These are phyloP conservation scores for Calliphora vicina DNA, from an alignment of 1,140 invertebrate genomes.

Conservation along the genomic window DNA sequence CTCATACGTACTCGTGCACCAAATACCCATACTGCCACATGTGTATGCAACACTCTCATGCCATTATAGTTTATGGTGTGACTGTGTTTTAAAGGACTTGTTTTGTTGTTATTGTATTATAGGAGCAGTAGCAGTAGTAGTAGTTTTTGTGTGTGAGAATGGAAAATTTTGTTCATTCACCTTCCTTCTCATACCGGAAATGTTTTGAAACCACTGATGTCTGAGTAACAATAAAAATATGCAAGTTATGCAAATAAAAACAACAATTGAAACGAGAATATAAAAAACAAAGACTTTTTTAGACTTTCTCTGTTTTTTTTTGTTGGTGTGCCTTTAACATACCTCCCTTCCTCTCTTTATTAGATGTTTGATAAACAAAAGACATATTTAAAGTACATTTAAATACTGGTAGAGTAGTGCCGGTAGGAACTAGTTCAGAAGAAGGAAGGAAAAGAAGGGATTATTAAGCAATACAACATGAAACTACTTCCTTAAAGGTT, in stretches of 20 bases:
- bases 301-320: too few relatives aligned
- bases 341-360: too few relatives aligned
- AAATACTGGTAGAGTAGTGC: too few relatives aligned
- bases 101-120: not conserved
- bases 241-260: not conserved
- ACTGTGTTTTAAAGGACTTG: not conserved
- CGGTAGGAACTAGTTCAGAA: too few relatives aligned
- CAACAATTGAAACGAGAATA: not conserved
- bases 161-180: not conserved
- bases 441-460: too few relatives aligned
- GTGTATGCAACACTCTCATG: too few relatives aligned
- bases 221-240: slow-evolving; percentile 6
- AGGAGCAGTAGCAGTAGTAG: not conserved
- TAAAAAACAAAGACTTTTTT: not conserved
- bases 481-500: too few relatives aligned
- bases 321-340: too few relatives aligned
- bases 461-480: too few relatives aligned
- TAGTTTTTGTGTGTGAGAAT: not conserved
- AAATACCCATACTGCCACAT: too few relatives aligned
- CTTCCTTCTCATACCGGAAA: not conserved
- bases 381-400: too few relatives aligned
- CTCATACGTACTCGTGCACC: not conserved
- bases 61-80: not conserved
- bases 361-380: too few relatives aligned
- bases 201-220: not conserved